phyloP scores from a whole-genome alignment of 2,888 invertebrate genomes.

The Tupiocoris notatus region DNA sequence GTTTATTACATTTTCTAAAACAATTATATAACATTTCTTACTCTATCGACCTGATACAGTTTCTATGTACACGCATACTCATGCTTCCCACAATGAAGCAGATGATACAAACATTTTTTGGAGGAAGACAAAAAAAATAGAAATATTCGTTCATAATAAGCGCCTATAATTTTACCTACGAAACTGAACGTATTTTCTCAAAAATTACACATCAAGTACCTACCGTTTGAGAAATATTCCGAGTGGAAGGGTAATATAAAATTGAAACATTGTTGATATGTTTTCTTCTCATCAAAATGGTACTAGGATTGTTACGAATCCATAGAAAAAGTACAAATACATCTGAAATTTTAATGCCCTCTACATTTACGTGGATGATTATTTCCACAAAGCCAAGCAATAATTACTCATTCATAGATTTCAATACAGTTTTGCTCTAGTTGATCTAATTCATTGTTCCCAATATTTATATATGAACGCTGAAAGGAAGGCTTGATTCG shows the following conservation, averaged over 20 bases:
- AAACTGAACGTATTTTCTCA: no score
- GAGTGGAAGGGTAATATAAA: no score
- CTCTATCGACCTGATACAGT: neutral
- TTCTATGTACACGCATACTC: slow-evolving; percentile 25
- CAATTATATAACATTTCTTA: slow-evolving; percentile 4
- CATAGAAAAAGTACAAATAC: slow-evolving; percentile 31
- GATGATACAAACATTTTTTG: no score
- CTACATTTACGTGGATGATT: neutral
- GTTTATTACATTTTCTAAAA: slow-evolving; percentile 16
- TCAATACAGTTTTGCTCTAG: neutral
- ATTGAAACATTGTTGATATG: slow-evolving; percentile 10
- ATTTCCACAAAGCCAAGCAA: neutral
- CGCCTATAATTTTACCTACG: no score
- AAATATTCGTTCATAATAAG: no score
- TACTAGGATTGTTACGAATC: neutral
- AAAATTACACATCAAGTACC: no score
- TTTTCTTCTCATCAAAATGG: slow-evolving; percentile 8
- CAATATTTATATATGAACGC: slow-evolving; percentile 20
- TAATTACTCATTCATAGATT: neutral
- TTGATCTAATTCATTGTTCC: neutral
- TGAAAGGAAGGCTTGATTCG: slow-evolving; percentile 9
- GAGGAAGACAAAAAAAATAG: no score
- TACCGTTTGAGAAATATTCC: no score
- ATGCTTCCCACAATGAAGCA: neutral
- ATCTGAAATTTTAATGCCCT: neutral